Evolutionary conservation across 2,888 invertebrate genomes (phyloP).

Genomic region (Agrotis exclamationis): DNA sequence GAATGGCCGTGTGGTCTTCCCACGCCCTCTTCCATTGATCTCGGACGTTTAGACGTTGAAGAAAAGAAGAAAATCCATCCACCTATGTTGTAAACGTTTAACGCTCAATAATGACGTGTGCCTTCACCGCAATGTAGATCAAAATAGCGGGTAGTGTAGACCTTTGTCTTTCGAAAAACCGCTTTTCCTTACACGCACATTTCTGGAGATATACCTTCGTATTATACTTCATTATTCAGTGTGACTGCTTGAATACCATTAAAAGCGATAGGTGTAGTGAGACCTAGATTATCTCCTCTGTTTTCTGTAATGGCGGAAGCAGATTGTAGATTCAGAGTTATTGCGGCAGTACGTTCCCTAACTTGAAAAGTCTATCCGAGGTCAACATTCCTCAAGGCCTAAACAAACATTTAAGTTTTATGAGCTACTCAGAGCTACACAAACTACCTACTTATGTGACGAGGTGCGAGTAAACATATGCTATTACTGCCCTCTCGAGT

Average conservation of each 20-base stretch:
- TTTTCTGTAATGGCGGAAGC: constrained; percentile 14
- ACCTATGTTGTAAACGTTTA: constrained; percentile 81
- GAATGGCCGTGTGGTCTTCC: constrained; percentile 94
- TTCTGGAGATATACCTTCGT: too few species aligned
- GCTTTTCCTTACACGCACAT: constrained; percentile 29
- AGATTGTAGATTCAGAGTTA: not conserved
- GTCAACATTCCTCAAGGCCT: not conserved
- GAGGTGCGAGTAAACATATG: constrained; percentile 6
- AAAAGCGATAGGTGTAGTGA: not conserved
- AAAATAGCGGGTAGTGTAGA: constrained; percentile 58
- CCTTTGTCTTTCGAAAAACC: constrained; percentile 17
- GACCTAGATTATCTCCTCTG: not conserved
- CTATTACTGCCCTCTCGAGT: too few species aligned
- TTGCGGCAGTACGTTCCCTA: not conserved
- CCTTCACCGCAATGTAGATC: constrained; percentile 72
- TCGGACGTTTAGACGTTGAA: constrained; percentile 92
- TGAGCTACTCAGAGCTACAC: not conserved
- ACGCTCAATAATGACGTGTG: constrained; percentile 70
- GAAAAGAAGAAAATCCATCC: constrained; percentile 93
- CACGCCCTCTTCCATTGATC: constrained; percentile 93
- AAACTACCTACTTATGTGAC: not conserved
- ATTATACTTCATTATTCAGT: not conserved
- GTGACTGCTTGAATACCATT: not conserved
- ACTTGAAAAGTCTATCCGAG: not conserved
- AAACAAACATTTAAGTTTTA: not conserved